Conservation (phyloP, 2,888 invertebrate species). For the Philereme transversata region DNA sequence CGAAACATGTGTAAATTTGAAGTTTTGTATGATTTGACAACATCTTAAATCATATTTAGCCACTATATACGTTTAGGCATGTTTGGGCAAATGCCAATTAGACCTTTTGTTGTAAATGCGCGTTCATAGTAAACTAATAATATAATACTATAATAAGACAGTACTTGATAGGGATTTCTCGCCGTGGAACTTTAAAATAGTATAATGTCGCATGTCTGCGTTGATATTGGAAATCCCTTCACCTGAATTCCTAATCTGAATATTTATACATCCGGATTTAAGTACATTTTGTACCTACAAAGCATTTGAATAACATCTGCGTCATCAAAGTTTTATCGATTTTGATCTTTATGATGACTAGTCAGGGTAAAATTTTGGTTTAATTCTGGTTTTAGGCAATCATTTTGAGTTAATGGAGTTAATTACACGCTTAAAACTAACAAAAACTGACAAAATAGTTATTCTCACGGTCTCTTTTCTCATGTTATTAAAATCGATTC, state of each 20-base stretch:
- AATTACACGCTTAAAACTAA: slow-evolving; percentile 55
- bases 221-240: background rate
- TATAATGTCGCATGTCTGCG: no score
- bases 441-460: slow-evolving; percentile 65
- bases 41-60: no score
- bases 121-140: no score
- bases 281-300: slow-evolving; percentile 4
- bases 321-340: background rate
- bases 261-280: background rate
- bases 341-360: background rate
- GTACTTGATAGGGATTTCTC: no score
- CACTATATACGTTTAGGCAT: no score
- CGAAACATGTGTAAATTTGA: no score
- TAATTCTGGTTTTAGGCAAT: slow-evolving; percentile 11
- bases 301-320: background rate
- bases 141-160: no score
- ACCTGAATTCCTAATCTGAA: background rate
- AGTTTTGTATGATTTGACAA: no score
- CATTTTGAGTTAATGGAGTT: slow-evolving; percentile 44
- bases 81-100: no score
- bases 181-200: no score
- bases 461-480: slow-evolving; percentile 64
- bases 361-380: slow-evolving; percentile 5
- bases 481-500: no score
- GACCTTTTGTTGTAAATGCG: no score